phyloP scores from a whole-genome alignment of 2,113 vertebrate species.

The Lucifuga dentata region DNA sequence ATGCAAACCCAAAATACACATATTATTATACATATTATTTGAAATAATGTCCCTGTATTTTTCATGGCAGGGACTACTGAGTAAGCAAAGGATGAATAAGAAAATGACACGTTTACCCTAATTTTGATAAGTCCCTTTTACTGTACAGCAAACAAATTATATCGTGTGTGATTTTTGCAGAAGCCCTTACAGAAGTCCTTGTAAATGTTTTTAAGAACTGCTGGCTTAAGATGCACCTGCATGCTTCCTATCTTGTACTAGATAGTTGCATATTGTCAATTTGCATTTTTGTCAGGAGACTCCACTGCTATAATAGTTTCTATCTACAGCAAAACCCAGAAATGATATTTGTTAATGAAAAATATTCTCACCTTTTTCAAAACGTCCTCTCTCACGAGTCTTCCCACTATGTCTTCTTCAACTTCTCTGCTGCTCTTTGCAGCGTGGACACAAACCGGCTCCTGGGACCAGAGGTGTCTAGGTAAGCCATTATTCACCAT shows the following conservation, averaged over 20 bases:
- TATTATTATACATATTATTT: too few relatives aligned
- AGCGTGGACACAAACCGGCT: conserved; percentile 38
- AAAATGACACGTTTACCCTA: background rate
- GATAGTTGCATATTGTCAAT: background rate
- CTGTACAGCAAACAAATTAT: too few relatives aligned
- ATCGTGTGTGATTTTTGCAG: background rate
- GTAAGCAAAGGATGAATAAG: too few relatives aligned
- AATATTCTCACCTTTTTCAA: conserved; percentile 51
- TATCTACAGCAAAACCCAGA: background rate
- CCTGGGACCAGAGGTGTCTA: conserved; percentile 39
- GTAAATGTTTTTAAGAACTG: background rate
- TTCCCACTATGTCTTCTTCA: background rate
- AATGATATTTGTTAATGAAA: background rate
- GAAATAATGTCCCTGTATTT: too few relatives aligned
- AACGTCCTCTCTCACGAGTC: conserved; percentile 18
- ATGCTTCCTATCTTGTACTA: background rate
- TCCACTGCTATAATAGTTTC: background rate
- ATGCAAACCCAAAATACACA: background rate
- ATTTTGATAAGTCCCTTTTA: too few relatives aligned
- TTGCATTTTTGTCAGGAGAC: background rate
- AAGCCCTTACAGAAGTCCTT: background rate
- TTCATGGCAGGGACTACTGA: too few relatives aligned
- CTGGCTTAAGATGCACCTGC: background rate
- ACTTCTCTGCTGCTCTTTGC: conserved; percentile 13
- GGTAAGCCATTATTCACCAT: conserved; percentile 77